Percentiles rank a stretch among this genome's conserved stretches.
Evolutionary conservation across 2,797 vertebrate species (phyloP).

Genomic region (Discoglossus pictus): DNA sequence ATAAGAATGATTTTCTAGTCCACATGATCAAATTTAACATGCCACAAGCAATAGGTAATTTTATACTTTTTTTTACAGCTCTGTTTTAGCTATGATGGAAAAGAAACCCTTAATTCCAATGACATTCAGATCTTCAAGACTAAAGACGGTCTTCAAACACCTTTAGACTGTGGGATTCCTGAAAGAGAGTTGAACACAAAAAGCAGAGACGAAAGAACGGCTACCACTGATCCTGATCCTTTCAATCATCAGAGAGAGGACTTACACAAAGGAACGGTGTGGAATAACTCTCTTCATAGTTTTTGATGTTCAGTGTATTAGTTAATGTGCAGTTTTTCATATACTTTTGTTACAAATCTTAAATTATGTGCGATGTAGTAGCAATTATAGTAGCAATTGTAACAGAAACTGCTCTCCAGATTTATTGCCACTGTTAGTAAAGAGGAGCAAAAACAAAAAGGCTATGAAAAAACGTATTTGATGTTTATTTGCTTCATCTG

Average conservation of each 20-base stretch:
- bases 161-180: not conserved
- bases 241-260: slow-evolving; percentile 18
- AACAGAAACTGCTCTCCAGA: too few species aligned
- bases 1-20: too few species aligned
- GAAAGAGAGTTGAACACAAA: slow-evolving; percentile 16
- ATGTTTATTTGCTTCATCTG: too few species aligned
- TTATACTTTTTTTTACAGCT: not conserved
- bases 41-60: too few species aligned
- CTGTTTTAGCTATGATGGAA: slow-evolving; percentile 9
- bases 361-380: too few species aligned
- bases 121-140: not conserved
- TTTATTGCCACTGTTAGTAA: too few species aligned
- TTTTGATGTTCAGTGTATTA: slow-evolving; percentile 10
- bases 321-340: too few species aligned
- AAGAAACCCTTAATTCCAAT: slow-evolving; percentile 7
- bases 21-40: too few species aligned
- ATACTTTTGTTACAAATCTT: too few species aligned
- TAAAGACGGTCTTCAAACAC: slow-evolving; percentile 16
- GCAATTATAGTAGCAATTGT: too few species aligned
- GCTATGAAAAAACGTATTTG: too few species aligned
- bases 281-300: not conserved
- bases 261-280: slow-evolving; percentile 4
- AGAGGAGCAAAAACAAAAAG: too few species aligned
- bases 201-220: not conserved
- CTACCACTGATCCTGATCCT: not conserved